These are phyloP conservation scores for Erythrocercus mccallii DNA, from an alignment of 2,113 vertebrate genomes.

Conservation along the genomic window DNA sequence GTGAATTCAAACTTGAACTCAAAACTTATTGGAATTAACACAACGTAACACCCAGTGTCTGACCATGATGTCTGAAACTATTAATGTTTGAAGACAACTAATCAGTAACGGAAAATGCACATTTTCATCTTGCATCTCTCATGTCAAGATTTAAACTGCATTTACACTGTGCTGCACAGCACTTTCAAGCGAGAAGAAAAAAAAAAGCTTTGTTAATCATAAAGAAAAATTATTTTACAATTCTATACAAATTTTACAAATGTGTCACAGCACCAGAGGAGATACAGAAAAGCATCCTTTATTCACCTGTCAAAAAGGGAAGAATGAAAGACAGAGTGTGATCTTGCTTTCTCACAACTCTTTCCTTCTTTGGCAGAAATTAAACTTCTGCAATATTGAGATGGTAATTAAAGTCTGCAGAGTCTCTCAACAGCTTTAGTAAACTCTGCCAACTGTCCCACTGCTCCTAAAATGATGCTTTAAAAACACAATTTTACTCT, in stretches of 20 bases:
- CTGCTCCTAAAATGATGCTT: conserved; percentile 43
- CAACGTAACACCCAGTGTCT: background rate
- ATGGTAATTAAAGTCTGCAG: conserved; percentile 51
- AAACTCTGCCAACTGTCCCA: conserved; percentile 44
- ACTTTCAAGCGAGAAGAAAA: background rate
- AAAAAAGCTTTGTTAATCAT: background rate
- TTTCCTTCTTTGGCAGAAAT: conserved; percentile 36
- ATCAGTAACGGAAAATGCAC: background rate
- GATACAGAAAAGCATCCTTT: conserved; percentile 16
- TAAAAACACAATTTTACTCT: conserved; percentile 42
- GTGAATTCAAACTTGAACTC: background rate
- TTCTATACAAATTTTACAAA: conserved; percentile 38
- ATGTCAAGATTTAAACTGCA: background rate
- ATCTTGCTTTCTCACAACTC: conserved; percentile 35
- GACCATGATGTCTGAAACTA: background rate
- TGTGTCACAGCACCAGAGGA: conserved; percentile 1
- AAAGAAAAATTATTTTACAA: conserved; percentile 19
- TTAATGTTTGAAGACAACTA: background rate
- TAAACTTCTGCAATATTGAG: conserved; percentile 56
- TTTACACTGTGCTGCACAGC: background rate
- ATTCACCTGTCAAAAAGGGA: conserved; percentile 47
- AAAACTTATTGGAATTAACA: background rate
- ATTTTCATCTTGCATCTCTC: background rate
- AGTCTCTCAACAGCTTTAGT: conserved; percentile 37
- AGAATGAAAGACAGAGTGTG: conserved; percentile 25